A percentile compares a stretch with the other conserved stretches of the same genome.
Conservation (phyloP, 2,797 vertebrate species). For the Sebastes hopkinsi region DNA sequence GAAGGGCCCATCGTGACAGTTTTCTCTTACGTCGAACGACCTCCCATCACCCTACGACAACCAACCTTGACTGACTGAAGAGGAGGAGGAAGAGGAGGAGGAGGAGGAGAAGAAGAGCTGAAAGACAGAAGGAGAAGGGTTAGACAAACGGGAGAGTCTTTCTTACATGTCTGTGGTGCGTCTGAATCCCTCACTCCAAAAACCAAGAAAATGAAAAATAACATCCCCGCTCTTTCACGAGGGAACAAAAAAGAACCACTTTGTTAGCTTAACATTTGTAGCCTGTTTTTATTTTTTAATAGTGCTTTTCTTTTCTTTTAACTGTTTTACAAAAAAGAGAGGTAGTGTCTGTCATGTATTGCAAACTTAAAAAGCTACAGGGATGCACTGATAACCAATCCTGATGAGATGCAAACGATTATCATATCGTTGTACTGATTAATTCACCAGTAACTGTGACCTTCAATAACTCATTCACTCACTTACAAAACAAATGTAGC, state of each 20-base stretch:
- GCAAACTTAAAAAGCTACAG: conserved; percentile 36
- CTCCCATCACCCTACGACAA: conserved; percentile 54
- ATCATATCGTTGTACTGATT: background rate
- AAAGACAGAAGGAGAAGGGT: conserved; percentile 4
- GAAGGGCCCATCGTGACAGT: conserved; percentile 59
- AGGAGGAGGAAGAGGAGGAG: conserved; percentile 18
- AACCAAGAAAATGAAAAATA: conserved; percentile 50
- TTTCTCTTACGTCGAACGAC: conserved; percentile 35
- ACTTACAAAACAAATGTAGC: background rate
- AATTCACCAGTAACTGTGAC: conserved; percentile 4
- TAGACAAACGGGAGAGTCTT: conserved; percentile 25
- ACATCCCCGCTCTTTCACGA: conserved; percentile 43
- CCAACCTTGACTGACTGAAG: conserved; percentile 51
- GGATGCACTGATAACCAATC: conserved; percentile 48
- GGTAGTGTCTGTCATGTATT: conserved; percentile 38
- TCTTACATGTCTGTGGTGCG: conserved; percentile 64
- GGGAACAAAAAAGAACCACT: conserved; percentile 78
- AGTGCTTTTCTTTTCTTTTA: conserved; percentile 52
- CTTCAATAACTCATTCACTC: background rate
- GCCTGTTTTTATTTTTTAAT: conserved; percentile 69
- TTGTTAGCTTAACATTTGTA: conserved; percentile 78
- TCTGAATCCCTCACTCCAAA: conserved; percentile 62
- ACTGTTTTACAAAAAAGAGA: conserved; percentile 59
- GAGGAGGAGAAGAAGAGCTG: background rate
- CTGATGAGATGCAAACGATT: conserved; percentile 5